Base-by-base conservation (phyloP, 1,140 invertebrate genomes). In the Eubasilissa regina region DNA sequence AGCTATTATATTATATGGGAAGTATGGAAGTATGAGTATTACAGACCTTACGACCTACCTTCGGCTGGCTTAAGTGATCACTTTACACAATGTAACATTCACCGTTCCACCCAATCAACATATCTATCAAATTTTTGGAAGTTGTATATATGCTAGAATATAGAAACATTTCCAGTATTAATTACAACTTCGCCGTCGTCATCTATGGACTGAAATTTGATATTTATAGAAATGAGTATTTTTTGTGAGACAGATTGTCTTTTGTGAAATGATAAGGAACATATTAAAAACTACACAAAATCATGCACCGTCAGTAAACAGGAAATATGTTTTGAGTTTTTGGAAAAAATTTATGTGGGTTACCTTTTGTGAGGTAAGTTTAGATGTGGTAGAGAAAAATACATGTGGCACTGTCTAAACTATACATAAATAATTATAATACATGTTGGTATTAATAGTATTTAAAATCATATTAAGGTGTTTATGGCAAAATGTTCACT, bases 371-470 rank as follows among this genome's bases (percentile, higher is more conserved):
- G 25, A 35, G 25, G 25, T 35, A 35, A 3, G 6, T 35, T 35
- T 35, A 56, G 15, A 56, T 56, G 19, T 17, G 17, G 55, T 58
- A 58, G 55, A 15, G 17, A 58, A 58, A 58, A 58, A 58, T 17
- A 58, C 4, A 58, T 58, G 55, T 58, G 55, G n/a, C 55, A 58
- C 55, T 58, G 21, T 58, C 21, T 19, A 58, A 19, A 58, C 11
- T 17, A 21, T 58, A 15, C 21, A 10, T 58, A 58, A 58, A 21
- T 58, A 58, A 58, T 58, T 58, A 15, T 19, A 11, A 58, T 10
- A 58, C 55, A 19, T 56, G 15, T 56, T 17, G 0, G 51, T 56
- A 17, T 56, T 56, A 56, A 19, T 56, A 17, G 19, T 56, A 17
- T 56, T 17, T 17, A 56, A 56, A 19, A 3, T 17, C 7, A 17